Percentiles rank a stretch among this genome's conserved stretches.
Conservation (phyloP, 2,888 invertebrate species). For the Clusia tigrina region DNA sequence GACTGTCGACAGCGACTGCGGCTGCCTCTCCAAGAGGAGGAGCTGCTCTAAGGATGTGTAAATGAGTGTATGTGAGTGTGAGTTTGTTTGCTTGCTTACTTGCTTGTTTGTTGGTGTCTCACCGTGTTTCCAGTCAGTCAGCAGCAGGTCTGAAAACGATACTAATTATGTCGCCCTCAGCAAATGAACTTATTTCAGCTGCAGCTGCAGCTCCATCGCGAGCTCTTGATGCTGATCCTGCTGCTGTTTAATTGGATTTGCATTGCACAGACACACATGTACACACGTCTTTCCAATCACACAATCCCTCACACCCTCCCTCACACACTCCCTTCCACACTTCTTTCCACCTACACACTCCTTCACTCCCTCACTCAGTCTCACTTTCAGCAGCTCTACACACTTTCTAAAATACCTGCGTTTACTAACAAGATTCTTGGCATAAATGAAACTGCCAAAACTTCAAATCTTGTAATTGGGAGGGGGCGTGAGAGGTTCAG, state of each 20-base stretch:
- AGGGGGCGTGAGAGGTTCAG: not conserved
- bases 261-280: not conserved
- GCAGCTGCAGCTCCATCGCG: too few species aligned
- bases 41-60: conserved; percentile 5
- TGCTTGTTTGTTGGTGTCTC: conserved; percentile 15
- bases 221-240: not conserved
- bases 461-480: not conserved
- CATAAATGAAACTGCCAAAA: conserved; percentile 8
- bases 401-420: too few species aligned
- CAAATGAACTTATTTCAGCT: conserved; percentile 56
- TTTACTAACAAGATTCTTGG: too few species aligned
- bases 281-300: not conserved
- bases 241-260: too few species aligned
- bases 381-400: too few species aligned
- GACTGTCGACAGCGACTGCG: not conserved
- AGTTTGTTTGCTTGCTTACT: conserved; percentile 21
- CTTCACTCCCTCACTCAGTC: too few species aligned
- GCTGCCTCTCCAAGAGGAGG: not conserved
- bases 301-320: not conserved
- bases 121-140: conserved; percentile 18
- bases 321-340: not conserved
- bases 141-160: conserved; percentile 51
- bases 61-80: conserved; percentile 23
- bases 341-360: not conserved
- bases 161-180: conserved; percentile 58